A percentile compares a stretch with the other conserved stretches of the same genome.
Evolutionary conservation across 2,888 invertebrate species (phyloP).

Genomic region (Zaprionus obscuricornis): DNA sequence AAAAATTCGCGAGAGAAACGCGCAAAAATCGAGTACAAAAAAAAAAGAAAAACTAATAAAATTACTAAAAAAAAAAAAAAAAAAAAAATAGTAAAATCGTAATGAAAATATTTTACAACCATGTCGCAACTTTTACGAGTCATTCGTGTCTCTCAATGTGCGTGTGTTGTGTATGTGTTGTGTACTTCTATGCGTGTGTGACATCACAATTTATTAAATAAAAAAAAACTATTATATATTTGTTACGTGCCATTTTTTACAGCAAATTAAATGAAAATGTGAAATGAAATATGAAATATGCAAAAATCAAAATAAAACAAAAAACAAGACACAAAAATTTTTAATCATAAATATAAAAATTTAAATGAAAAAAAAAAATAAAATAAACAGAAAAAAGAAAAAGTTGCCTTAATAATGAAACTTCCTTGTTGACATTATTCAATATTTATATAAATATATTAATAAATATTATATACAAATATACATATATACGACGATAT

Average conservation of each 20-base stretch:
- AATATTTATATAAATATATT: slow-evolving; percentile 36
- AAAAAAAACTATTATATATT: too few relatives aligned
- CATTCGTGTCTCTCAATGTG: neutral
- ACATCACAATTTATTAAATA: slow-evolving; percentile 7
- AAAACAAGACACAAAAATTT: slow-evolving; percentile 26
- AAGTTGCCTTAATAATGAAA: slow-evolving; percentile 74
- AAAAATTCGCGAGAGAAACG: slow-evolving; percentile 11
- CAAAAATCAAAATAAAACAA: slow-evolving; percentile 28
- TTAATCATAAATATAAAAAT: slow-evolving; percentile 10
- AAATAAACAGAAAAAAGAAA: slow-evolving; percentile 37
- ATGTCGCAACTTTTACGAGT: slow-evolving; percentile 34
- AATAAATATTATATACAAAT: slow-evolving; percentile 40
- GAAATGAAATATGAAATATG: slow-evolving; percentile 33
- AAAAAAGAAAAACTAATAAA: slow-evolving; percentile 7
- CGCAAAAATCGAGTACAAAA: slow-evolving; percentile 9
- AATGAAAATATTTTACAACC: slow-evolving; percentile 25
- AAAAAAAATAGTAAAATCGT: slow-evolving; percentile 11
- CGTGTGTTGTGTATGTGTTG: too few relatives aligned
- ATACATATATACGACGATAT: slow-evolving; percentile 45
- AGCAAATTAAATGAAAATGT: slow-evolving; percentile 33
- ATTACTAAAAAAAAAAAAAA: neutral
- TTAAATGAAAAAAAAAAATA: slow-evolving; percentile 26
- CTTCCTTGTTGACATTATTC: slow-evolving; percentile 69
- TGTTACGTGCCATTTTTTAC: neutral
- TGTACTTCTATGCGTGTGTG: too few relatives aligned